Evolutionary conservation across 2,113 vertebrate genomes (phyloP), one percentile per base, ranked within the genome.

Genomic region (Mirounga angustirostris): DNA sequence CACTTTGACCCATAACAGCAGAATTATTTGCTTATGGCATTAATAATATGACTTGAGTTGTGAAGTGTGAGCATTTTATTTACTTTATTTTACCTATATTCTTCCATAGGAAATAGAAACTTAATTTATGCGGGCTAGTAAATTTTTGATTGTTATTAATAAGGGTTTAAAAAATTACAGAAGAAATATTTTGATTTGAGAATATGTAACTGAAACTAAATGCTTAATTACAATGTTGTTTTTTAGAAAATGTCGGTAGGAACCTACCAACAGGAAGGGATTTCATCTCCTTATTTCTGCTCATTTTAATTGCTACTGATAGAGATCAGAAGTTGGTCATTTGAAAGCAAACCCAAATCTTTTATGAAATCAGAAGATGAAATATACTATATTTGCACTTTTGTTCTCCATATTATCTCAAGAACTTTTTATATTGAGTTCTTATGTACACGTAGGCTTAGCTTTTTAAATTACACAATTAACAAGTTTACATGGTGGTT

Each of bases 121-220:
- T 92, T 91, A 59, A 52, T 94, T 90, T 71, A 71, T 82, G 11
- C 71, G 2, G 18, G 1, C 28, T 85, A 78, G 11, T 87, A 71
- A 63, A 76, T 91, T 95, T 94, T 74, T n/a, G 18, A 54, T 50
- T 96, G 7, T 87, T 89, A 91, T 58, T 96, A 88, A 36, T 65
- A 63, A 82, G 46, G 4, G 30, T 65, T 94, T 78, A 46, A 78
- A 95, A 22, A n/a, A 80, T 46, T 86, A 50, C 4, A 67, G 7
- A 91, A 89, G 8, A 96, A 56, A 46, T 73, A 61, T 54, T 88
- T 33, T 85, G 24, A 86, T 76, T 96, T 93, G 36, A 18, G 58
- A 61, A 81, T 86, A 83, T 79, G 4, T 82, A 15, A n/a, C 30
- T 84, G 19, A 52, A 92, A 79, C 79, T 50, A 54, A 96, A 43